Conservation (phyloP, 2,797 vertebrate species). For the Aphelocoma californica region DNA sequence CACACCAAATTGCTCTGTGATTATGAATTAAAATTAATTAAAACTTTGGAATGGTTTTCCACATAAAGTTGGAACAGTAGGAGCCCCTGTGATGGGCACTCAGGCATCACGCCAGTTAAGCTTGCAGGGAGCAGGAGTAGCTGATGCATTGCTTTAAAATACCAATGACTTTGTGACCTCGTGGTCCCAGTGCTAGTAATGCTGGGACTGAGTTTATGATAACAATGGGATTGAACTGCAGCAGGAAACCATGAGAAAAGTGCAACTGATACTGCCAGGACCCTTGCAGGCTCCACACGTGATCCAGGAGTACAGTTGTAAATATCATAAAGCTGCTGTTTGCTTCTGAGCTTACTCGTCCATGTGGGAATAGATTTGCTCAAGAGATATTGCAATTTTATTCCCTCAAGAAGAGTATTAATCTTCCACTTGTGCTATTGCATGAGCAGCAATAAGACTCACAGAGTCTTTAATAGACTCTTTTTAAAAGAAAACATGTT, state of each 20-base stretch:
- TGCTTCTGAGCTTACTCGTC: background rate
- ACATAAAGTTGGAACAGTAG: background rate
- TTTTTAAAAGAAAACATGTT: background rate
- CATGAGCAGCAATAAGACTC: background rate
- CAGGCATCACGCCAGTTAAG: background rate
- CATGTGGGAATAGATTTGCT: conserved; percentile 5
- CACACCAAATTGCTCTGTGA: background rate
- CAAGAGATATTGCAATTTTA: background rate
- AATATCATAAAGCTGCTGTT: background rate
- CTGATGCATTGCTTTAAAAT: background rate
- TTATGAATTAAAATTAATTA: conserved; percentile 40
- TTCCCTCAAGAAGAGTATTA: background rate
- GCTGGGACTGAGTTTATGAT: background rate
- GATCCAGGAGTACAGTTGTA: background rate
- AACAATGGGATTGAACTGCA: background rate
- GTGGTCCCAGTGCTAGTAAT: background rate
- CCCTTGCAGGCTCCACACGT: background rate
- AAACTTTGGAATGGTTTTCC: conserved; percentile 5
- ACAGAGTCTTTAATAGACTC: accelerated
- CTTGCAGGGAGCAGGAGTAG: background rate
- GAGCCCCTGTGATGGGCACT: background rate
- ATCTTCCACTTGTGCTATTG: background rate
- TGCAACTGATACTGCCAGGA: background rate
- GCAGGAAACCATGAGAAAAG: background rate
- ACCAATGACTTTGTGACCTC: background rate